Evolutionary conservation across 2,888 invertebrate genomes (phyloP).

Genomic region (Stenurella melanura): DNA sequence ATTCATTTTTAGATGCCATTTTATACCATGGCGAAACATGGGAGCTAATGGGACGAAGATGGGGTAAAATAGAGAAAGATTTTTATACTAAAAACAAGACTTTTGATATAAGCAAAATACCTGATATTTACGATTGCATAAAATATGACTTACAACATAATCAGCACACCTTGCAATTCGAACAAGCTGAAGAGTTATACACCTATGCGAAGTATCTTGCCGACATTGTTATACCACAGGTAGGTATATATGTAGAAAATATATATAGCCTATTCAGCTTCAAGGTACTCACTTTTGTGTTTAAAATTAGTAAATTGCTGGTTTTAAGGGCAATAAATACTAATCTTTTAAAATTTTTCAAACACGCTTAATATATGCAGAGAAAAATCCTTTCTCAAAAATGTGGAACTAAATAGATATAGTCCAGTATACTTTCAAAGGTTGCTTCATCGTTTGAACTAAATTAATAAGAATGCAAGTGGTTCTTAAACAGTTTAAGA

Average conservation of each 20-base stretch:
- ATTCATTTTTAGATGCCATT: constrained; percentile 81
- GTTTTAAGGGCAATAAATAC: background rate
- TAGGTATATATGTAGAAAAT: constrained; percentile 66
- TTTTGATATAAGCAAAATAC: constrained; percentile 99
- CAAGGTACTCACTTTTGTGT: background rate
- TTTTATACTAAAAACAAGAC: constrained; percentile 94
- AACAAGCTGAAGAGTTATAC: constrained; percentile 93
- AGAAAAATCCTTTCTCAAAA: too few species aligned
- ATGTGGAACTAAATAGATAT: too few species aligned
- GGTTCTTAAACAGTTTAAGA: too few species aligned
- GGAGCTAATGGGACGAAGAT: constrained; percentile 97
- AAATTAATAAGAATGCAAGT: too few species aligned
- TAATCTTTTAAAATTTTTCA: background rate
- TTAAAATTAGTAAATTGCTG: background rate
- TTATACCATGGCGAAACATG: constrained; percentile 99
- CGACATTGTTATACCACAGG: constrained; percentile 99
- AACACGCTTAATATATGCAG: too few species aligned
- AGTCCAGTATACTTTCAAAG: too few species aligned
- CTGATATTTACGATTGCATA: constrained; percentile 99
- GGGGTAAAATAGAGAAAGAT: constrained; percentile 99
- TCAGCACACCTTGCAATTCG: constrained; percentile 94
- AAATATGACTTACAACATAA: constrained; percentile 99
- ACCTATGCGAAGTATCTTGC: constrained; percentile 97
- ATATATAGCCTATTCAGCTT: background rate
- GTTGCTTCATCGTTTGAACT: too few species aligned